phyloP scores from a whole-genome alignment of 2,797 vertebrate genomes.

The Astyanax mexicanus region DNA sequence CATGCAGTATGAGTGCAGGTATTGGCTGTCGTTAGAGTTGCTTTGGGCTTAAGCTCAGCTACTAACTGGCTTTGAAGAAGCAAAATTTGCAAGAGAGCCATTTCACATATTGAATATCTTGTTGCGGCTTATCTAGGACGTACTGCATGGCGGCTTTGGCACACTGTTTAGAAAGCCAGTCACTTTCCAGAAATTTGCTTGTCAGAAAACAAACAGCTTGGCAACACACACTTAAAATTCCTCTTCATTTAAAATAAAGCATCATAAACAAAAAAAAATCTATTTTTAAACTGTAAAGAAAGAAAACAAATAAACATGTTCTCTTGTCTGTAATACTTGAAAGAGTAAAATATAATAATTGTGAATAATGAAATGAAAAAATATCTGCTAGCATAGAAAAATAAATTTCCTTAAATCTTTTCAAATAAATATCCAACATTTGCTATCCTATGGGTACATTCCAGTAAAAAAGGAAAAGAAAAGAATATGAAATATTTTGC shows the following conservation, averaged over 20 bases:
- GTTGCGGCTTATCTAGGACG: neutral
- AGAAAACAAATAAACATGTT: neutral
- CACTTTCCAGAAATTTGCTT: conserved; percentile 13
- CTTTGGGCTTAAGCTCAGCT: neutral
- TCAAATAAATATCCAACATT: conserved; percentile 70
- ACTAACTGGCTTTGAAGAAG: neutral
- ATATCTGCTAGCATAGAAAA: conserved; percentile 78
- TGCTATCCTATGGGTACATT: conserved; percentile 59
- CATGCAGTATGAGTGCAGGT: conserved; percentile 7
- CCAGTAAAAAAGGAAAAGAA: conserved; percentile 41
- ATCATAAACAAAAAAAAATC: neutral
- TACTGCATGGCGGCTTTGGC: conserved; percentile 16
- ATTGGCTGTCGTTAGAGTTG: neutral
- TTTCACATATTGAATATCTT: neutral
- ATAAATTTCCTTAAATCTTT: conserved; percentile 67
- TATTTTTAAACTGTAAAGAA: neutral
- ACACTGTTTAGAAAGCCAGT: conserved; percentile 13
- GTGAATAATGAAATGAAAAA: conserved; percentile 64
- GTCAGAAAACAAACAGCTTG: conserved; percentile 11
- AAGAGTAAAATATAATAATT: conserved; percentile 34
- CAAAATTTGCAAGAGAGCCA: neutral
- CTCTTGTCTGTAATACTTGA: neutral
- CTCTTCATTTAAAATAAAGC: neutral
- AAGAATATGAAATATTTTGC: conserved; percentile 46
- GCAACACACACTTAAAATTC: conserved; percentile 9